Base-by-base conservation (phyloP, 2,797 vertebrate species). In the Coluber constrictor region DNA sequence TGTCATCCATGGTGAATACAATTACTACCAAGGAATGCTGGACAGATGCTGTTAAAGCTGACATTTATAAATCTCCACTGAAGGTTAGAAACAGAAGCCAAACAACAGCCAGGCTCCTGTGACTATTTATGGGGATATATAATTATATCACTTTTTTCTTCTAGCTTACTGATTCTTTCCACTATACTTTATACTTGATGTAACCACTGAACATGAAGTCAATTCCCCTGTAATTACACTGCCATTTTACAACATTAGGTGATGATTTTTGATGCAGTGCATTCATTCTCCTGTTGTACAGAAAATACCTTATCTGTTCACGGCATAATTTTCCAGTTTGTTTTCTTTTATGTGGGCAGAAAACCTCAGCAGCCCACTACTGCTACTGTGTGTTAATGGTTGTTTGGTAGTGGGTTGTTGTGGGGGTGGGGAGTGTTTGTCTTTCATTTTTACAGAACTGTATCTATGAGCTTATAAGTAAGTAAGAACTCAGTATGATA, bases 41-140 rank as follows among this genome's bases (percentile, higher is more conserved):
- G 88, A 92, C 90, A 96, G 95, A 90, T 95, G 94, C 89, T 96
- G 96, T 96, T 95, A 93, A 96, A 95, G 32, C 57, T 93, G 94
- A 91, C 87, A 57, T 95, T 96, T 96, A 93, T 96, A 94, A 97
- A 94, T 91, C 92, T 96, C 93, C 91, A 87, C 88, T 96, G 91
- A 93, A 95, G 95, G 91, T 96, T 93, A 90, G 92, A 79, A 90
- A 63, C 4, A 95, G 32, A 93, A 95, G 15, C 63, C 87, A 92
- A 91, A 90, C 3, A 94, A 86, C 57, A 91, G 92, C 94, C 74
- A 83, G n/a, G 43, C 66, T 92, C 0, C 27, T 94, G 6, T 7
- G 86, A 90, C 70, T 93, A 13, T 91, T 92, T 92, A 70, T 37
- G 56, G 54, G 43, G 5, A 10, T 93, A 95, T 95, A 94, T 94